Evolutionary conservation across 1,140 invertebrate species (phyloP).

Genomic region (Ectropis grisescens): DNA sequence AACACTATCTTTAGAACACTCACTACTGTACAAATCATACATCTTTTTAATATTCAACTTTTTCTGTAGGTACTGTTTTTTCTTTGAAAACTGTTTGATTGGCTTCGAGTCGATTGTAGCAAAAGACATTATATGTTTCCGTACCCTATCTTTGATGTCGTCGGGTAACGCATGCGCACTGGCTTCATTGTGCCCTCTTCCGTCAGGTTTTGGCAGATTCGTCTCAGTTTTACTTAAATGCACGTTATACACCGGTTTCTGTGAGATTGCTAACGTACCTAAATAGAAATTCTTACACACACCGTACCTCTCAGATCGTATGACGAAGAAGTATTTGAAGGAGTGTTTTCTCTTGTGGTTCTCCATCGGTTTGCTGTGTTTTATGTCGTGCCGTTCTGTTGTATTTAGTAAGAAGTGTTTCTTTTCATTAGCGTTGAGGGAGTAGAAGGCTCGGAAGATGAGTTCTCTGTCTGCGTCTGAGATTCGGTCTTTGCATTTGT

Average conservation of each 20-base stretch:
- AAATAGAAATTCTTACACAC: constrained; percentile 63
- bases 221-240: constrained; percentile 52
- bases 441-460: constrained; percentile 60
- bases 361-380: constrained; percentile 24
- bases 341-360: constrained; percentile 40
- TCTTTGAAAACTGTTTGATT: constrained; percentile 50
- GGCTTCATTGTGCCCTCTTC: constrained; percentile 38
- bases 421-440: constrained; percentile 55
- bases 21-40: constrained; percentile 54
- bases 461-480: constrained; percentile 46
- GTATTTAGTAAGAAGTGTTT: constrained; percentile 55
- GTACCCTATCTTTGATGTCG: constrained; percentile 46
- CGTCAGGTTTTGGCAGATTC: constrained; percentile 57
- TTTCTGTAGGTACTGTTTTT: constrained; percentile 57
- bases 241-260: constrained; percentile 59
- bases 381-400: constrained; percentile 42
- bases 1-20: constrained; percentile 41
- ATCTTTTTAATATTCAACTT: constrained; percentile 63
- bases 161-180: constrained; percentile 40
- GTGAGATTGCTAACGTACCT: constrained; percentile 57
- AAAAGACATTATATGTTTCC: constrained; percentile 49
- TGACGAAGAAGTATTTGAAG: constrained; percentile 56
- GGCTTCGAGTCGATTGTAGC: constrained; percentile 43
- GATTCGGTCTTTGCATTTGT: constrained; percentile 48
- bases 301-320: constrained; percentile 36